Evolutionary conservation across 2,888 invertebrate species (phyloP), one percentile per base, ranked within the genome.

Genomic region (Pteria penguin): DNA sequence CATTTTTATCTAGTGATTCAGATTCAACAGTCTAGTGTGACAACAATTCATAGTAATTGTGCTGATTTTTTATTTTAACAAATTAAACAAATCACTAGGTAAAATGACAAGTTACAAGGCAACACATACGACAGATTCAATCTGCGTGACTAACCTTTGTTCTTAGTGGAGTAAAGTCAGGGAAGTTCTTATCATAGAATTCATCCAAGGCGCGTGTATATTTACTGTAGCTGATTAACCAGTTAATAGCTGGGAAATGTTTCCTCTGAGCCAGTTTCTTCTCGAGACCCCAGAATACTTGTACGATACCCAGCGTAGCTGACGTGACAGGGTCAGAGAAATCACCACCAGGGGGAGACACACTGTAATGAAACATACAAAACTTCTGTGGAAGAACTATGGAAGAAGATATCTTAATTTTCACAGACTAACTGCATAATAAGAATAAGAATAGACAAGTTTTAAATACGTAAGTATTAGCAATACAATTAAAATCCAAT

Each of bases 281-380:
- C 94, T 99, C 99, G 90, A 99, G 94, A 79, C 99, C 99, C 99
- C 99, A 99, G 94, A 99, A 99, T 93, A 99, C 99, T 85, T 99
- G 98, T 79, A 98, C 98, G 92, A 99, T 99, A 94, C 97, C 97
- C 80, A 99, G 95, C 22, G 99, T 99, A 77, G 99, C 99, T 0
- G 99, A 97, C 2, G 99, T 99, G 72, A 99, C 99, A 69, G 99
- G 99, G 95, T 99, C 99, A 24, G 99, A 98, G 95, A 99, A 99
- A 94, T 99, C 99, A 93, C 99, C 99, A 93, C 99, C 99, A 90
- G 99, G 99, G 61, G 99, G 99, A 1, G 99, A 99, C 81, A 99
- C 99, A 80, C 93, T 93, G 86, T 52, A 89, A 89, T n/a, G 45
- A 32, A 58, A 65, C n/a, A n/a, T n/a, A n/a, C n/a, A n/a, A n/a